Evolutionary conservation across 2,888 invertebrate species (phyloP), one percentile per base, ranked within the genome.

Genomic region (Choreutis nemorana): DNA sequence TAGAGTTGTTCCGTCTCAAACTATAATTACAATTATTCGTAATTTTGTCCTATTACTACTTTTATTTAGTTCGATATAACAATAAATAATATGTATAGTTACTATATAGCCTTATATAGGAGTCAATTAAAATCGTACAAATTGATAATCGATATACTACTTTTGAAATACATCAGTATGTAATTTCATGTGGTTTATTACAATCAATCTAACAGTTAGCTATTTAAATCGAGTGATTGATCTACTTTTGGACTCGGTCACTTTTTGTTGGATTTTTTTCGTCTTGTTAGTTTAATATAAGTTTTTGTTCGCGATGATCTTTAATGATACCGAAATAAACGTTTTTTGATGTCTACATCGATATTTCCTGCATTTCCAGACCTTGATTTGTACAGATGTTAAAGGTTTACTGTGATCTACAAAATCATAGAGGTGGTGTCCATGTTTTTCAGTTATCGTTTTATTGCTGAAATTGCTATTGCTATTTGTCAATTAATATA

Each of bases 311-410:
- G 41, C 48, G 53, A 60, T 52, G 53, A 59, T 61, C 56, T 61
- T 58, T 66, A 68, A 66, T 66, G 57, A 58, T 62, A 56, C 53
- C 46, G 52, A 57, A 57, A 62, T 62, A 54, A 59, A 62, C 48
- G 55, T 61, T 67, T 65, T 67, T 67, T 60, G 35, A 35, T 41
- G 46, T 47, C 49, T 54, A 45, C 34, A 49, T 40, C 46, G 53
- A 35, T 40, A 63, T 67, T 73, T 71, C 70, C 71, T 66, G 61
- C 59, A 61, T 68, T 58, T 53, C 52, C 48, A 63, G 62, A 61
- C 70, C 71, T 70, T 68, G 72, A 52, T 56, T 58, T 40, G 55
- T 49, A 68, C 70, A 72, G 70, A 68, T 72, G 70, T 66, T 59
- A 18, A 18, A 18, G 18, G 5, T 5, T 6, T 6, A 18, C 5